Evolutionary conservation across 1,140 invertebrate genomes (phyloP).

Genomic region (Alviniconcha marisindica): DNA sequence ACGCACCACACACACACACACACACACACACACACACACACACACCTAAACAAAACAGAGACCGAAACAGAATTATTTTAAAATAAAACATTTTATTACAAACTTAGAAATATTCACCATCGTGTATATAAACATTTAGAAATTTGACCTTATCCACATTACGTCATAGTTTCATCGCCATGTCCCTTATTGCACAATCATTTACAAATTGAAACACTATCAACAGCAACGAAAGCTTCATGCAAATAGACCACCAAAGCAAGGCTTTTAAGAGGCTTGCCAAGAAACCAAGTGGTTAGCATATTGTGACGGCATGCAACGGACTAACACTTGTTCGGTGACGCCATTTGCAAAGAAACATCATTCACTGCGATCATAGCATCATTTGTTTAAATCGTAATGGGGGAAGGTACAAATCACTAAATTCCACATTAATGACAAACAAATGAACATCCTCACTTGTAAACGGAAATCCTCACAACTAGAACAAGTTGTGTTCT

Average conservation of each 20-base stretch:
- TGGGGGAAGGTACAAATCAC: background rate
- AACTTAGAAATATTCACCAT: slow-evolving; percentile 39
- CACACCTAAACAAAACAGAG: background rate
- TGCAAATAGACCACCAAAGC: too few relatives aligned
- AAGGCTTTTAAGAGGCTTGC: too few relatives aligned
- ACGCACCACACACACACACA: slow-evolving; percentile 14
- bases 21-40: slow-evolving; percentile 13
- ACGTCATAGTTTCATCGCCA: background rate
- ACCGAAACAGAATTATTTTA: background rate
- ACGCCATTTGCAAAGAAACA: background rate
- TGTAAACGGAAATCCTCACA: slow-evolving; percentile 10
- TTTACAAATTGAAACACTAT: slow-evolving; percentile 13
- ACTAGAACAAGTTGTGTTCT: slow-evolving; percentile 16
- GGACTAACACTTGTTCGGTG: too few relatives aligned
- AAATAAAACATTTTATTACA: slow-evolving; percentile 40
- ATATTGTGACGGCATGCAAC: too few relatives aligned
- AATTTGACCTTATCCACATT: slow-evolving; percentile 3
- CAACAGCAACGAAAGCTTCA: background rate
- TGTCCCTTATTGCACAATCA: slow-evolving; percentile 38
- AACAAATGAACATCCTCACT: slow-evolving; percentile 15
- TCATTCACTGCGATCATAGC: too few relatives aligned
- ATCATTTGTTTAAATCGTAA: background rate
- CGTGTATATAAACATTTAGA: slow-evolving; percentile 37
- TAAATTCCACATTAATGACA: slow-evolving; percentile 4
- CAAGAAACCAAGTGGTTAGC: too few relatives aligned